phyloP scores from a whole-genome alignment of 2,797 vertebrate genomes.

The Botia kubotai region DNA sequence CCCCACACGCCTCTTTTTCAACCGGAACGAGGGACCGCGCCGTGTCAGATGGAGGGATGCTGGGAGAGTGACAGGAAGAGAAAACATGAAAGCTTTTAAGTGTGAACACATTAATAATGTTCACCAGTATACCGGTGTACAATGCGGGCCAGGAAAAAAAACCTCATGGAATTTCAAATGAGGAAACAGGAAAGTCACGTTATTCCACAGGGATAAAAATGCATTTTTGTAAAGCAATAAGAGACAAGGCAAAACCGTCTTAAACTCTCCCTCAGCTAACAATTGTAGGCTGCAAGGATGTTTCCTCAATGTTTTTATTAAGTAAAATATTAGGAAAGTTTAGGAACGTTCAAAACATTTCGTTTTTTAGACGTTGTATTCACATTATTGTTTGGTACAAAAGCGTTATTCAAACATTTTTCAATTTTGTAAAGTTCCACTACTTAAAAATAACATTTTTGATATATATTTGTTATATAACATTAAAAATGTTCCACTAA shows the following conservation, averaged over 20 bases:
- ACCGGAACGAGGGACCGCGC: slow-evolving; percentile 48
- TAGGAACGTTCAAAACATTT: too few species aligned
- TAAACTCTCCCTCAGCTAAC: not conserved
- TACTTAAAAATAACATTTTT: too few species aligned
- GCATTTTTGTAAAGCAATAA: not conserved
- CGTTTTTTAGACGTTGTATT: too few species aligned
- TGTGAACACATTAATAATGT: slow-evolving; percentile 63
- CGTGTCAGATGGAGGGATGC: slow-evolving; percentile 56
- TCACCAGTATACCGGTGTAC: slow-evolving; percentile 43
- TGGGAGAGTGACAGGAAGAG: slow-evolving; percentile 62
- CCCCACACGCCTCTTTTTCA: slow-evolving; percentile 38
- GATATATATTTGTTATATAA: too few species aligned
- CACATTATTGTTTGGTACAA: too few species aligned
- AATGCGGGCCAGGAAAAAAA: slow-evolving; percentile 24
- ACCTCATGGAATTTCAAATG: slow-evolving; percentile 20
- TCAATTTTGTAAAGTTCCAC: too few species aligned
- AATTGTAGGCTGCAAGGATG: too few species aligned
- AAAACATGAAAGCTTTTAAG: slow-evolving; percentile 62
- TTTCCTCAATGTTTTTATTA: too few species aligned
- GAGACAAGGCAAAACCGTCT: not conserved
- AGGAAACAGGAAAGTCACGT: not conserved
- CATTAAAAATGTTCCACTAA: too few species aligned
- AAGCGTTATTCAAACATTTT: too few species aligned
- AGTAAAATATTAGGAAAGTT: too few species aligned
- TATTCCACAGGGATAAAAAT: not conserved